Conservation (phyloP, 1,140 invertebrate genomes). For the Trichonephila inaurata region DNA sequence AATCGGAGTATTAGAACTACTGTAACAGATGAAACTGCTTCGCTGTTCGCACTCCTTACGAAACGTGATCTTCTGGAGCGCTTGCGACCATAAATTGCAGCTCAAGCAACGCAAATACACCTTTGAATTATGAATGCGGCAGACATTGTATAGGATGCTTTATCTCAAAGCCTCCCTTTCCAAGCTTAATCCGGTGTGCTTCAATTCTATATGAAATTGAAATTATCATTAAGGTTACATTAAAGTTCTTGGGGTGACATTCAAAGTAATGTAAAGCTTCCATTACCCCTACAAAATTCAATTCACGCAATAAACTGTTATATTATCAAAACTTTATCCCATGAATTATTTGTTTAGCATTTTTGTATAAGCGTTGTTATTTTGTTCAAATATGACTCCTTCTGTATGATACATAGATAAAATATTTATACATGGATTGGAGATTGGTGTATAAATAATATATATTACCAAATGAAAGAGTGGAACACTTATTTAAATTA, state of each 20-base stretch:
- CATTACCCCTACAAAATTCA: background rate
- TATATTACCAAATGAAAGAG: too few relatives aligned
- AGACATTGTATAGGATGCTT: background rate
- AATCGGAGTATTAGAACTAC: background rate
- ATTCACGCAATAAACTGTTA: background rate
- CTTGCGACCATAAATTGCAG: background rate
- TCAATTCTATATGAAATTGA: background rate
- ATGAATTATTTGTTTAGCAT: too few relatives aligned
- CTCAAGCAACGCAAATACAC: background rate
- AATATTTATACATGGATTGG: too few relatives aligned
- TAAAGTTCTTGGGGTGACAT: background rate
- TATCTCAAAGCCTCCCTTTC: slow-evolving; percentile 5
- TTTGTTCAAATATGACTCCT: too few relatives aligned
- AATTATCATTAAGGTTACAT: background rate
- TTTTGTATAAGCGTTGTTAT: too few relatives aligned
- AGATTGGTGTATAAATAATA: too few relatives aligned
- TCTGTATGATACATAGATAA: too few relatives aligned
- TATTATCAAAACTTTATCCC: background rate
- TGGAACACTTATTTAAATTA: too few relatives aligned
- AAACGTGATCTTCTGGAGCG: background rate
- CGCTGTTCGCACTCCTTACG: background rate
- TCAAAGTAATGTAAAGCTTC: background rate
- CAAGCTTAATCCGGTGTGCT: background rate
- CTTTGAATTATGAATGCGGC: slow-evolving; percentile 7
- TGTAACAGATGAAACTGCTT: background rate